Evolutionary conservation across 2,888 invertebrate species (phyloP), one percentile per base, ranked within the genome.

Genomic region (Ormyrus rosae): DNA sequence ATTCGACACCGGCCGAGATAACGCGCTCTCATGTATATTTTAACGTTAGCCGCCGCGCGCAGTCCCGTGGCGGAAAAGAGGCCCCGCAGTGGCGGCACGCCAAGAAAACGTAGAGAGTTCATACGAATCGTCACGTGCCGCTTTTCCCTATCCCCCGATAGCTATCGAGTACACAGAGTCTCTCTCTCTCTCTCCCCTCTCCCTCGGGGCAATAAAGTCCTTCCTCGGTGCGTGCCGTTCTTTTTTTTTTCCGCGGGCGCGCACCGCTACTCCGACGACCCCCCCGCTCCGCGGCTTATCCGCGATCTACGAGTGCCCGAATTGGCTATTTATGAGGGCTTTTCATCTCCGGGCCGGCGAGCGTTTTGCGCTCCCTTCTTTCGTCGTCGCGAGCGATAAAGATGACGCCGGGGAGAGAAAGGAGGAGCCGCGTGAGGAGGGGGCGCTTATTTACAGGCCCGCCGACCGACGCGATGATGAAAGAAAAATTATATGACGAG

Each of bases 241-340:
- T 19, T 19, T 19, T 19, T 34, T 34, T 34, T 34, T 34, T 34
- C 34, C 34, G 34, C 34, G 34, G 34, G 34, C 34, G 34, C 34
- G 34, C 34, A 19, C 19, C 34, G 34, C 34, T 0, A 34, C 34
- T 34, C 34, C 0, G 4, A 13, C 34, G 2, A 19, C 34, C 34
- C 34, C 34, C 34, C 34, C 34, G 0, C 34, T 4, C 34, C 4
- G 34, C 34, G 34, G 83, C 86, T 86, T 87, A 88, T 87, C 87
- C 84, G 75, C 82, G 84, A 88, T 88, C 86, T 87, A 85, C 84
- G 84, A 85, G 11, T 50, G 10, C 72, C 86, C 86, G 85, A 87
- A 88, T 87, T 83, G 86, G 82, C 87, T 88, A 88, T 89, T 89
- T 87, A 88, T 84, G 86, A 84, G 83, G 83, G 71, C 80, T 73